These are phyloP conservation scores for Solenopsis invicta DNA, from an alignment of 1,140 invertebrate species.

Conservation along the genomic window DNA sequence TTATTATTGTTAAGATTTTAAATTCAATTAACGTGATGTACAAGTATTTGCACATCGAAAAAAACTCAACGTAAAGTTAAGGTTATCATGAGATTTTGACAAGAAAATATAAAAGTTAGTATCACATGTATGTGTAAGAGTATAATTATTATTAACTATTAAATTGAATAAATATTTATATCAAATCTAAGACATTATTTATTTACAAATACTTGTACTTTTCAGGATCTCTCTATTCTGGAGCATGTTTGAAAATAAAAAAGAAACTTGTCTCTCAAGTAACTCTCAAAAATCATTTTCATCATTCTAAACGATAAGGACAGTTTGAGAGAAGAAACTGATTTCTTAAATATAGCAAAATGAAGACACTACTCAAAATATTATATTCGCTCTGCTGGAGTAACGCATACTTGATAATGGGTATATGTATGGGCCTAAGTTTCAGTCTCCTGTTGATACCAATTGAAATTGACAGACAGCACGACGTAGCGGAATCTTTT, in stretches of 20 bases:
- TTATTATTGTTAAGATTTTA: background rate
- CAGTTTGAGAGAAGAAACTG: background rate
- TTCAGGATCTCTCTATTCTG: background rate
- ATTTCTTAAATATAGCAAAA: slow-evolving; percentile 60
- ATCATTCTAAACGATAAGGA: background rate
- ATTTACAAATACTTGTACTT: background rate
- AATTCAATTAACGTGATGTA: background rate
- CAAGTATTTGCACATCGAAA: background rate
- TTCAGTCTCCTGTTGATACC: slow-evolving; percentile 83
- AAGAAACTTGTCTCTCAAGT: background rate
- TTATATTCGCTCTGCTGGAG: slow-evolving; percentile 80
- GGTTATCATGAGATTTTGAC: slow-evolving; percentile 28
- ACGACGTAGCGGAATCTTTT: slow-evolving; percentile 65
- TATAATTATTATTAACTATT: background rate
- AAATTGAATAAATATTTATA: background rate
- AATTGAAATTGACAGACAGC: slow-evolving; percentile 75
- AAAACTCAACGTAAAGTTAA: background rate
- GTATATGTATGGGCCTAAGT: slow-evolving; percentile 83
- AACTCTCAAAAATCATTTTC: background rate
- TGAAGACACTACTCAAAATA: slow-evolving; percentile 81
- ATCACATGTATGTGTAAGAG: background rate
- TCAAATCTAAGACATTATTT: background rate
- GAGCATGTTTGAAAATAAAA: slow-evolving; percentile 5
- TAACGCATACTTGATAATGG: slow-evolving; percentile 84
- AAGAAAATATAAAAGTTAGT: background rate